A percentile compares a stretch with the other conserved stretches of the same genome.
Conservation (phyloP, 2,797 vertebrate genomes). For the Rhodeus uyekii region DNA sequence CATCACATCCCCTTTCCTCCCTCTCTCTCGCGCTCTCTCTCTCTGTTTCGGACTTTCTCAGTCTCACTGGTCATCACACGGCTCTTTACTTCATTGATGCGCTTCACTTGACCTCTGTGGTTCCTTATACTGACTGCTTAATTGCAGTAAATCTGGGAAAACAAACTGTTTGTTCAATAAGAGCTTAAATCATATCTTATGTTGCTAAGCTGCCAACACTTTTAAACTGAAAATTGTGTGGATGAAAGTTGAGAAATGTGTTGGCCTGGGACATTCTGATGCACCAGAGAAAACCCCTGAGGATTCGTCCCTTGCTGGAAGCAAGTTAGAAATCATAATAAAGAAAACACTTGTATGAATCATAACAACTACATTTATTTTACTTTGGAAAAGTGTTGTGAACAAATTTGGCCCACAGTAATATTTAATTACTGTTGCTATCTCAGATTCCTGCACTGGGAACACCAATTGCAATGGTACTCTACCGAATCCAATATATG, state of each 20-base stretch:
- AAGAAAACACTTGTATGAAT: background rate
- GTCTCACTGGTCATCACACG: constrained; percentile 38
- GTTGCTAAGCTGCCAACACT: constrained; percentile 5
- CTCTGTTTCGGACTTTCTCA: background rate
- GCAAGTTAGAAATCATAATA: background rate
- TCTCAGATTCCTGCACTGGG: too few species aligned
- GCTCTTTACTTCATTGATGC: constrained; percentile 44
- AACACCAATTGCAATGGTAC: too few species aligned
- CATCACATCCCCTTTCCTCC: constrained; percentile 17
- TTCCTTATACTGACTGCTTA: constrained; percentile 58
- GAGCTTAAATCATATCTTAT: constrained; percentile 19
- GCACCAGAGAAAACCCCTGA: background rate
- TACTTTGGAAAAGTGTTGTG: background rate
- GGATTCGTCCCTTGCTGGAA: background rate
- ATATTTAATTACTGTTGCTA: background rate
- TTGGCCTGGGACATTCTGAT: background rate
- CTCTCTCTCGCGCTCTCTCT: background rate
- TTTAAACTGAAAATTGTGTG: background rate
- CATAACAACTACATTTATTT: background rate
- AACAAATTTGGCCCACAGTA: background rate
- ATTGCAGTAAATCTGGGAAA: constrained; percentile 49
- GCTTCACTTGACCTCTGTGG: constrained; percentile 56
- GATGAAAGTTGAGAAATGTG: background rate
- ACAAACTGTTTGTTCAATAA: constrained; percentile 49
- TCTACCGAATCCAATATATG: background rate